A percentile compares a stretch with the other conserved stretches of the same genome.
phyloP scores from a whole-genome alignment of 1,140 invertebrate genomes.

The Rhopalosiphum padi region DNA sequence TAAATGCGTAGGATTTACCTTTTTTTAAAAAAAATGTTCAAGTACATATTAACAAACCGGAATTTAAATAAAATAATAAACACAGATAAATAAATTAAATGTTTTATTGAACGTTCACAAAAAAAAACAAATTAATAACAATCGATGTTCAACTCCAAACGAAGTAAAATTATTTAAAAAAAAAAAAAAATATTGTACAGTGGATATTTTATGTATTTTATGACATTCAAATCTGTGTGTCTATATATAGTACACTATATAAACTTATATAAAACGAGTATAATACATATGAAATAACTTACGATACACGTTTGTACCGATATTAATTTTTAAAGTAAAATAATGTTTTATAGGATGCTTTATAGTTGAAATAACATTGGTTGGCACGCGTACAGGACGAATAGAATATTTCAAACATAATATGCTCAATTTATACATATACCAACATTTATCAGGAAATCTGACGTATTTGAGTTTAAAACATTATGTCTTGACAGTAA shows the following conservation, averaged over 20 bases:
- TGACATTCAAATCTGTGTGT: neutral
- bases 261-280: neutral
- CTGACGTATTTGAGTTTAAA: neutral
- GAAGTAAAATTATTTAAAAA: neutral
- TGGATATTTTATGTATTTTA: neutral
- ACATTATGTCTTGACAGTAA: constrained; percentile 6
- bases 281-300: too few species aligned
- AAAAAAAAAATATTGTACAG: neutral
- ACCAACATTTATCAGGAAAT: constrained; percentile 31
- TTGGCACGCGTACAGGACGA: constrained; percentile 35
- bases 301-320: neutral
- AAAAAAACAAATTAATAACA: neutral
- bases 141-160: neutral
- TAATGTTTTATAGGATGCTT: neutral
- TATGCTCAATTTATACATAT: neutral
- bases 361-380: neutral
- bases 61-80: neutral
- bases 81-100: neutral
- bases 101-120: neutral
- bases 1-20: neutral
- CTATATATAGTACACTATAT: neutral
- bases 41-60: neutral
- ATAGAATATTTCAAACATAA: constrained; percentile 32
- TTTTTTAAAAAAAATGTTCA: neutral
- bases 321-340: neutral